These are phyloP conservation scores for Andrena haemorrhoa DNA, from an alignment of 2,888 invertebrate species.

Conservation along the genomic window DNA sequence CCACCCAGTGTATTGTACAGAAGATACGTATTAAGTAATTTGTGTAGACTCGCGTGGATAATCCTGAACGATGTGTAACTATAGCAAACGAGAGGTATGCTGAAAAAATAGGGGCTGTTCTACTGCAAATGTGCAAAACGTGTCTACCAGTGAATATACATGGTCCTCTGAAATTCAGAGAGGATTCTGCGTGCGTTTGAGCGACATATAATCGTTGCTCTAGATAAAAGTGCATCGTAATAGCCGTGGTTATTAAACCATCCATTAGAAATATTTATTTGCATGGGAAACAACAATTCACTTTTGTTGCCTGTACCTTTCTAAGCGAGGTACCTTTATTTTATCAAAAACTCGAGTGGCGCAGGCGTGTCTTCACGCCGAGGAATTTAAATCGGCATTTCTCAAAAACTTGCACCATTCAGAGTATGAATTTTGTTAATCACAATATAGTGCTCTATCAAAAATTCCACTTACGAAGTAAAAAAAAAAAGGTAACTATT, in stretches of 20 bases:
- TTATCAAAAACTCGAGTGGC: too few relatives aligned
- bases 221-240: neutral
- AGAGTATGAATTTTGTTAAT: too few relatives aligned
- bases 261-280: too few relatives aligned
- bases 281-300: neutral
- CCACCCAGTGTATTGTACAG: slow-evolving; percentile 28
- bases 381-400: too few relatives aligned
- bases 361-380: too few relatives aligned
- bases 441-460: too few relatives aligned
- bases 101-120: slow-evolving; percentile 31
- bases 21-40: slow-evolving; percentile 25
- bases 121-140: slow-evolving; percentile 39
- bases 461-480: too few relatives aligned
- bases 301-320: neutral
- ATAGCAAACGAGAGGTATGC: slow-evolving; percentile 14
- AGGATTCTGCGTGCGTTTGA: neutral
- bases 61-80: slow-evolving; percentile 41
- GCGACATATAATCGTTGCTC: neutral
- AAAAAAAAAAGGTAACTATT: too few relatives aligned
- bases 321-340: too few relatives aligned
- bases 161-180: neutral
- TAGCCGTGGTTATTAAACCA: neutral
- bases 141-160: slow-evolving; percentile 41
- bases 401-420: too few relatives aligned
- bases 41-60: slow-evolving; percentile 38